phyloP scores from a whole-genome alignment of 2,797 vertebrate species.

The Octomys mimax region DNA sequence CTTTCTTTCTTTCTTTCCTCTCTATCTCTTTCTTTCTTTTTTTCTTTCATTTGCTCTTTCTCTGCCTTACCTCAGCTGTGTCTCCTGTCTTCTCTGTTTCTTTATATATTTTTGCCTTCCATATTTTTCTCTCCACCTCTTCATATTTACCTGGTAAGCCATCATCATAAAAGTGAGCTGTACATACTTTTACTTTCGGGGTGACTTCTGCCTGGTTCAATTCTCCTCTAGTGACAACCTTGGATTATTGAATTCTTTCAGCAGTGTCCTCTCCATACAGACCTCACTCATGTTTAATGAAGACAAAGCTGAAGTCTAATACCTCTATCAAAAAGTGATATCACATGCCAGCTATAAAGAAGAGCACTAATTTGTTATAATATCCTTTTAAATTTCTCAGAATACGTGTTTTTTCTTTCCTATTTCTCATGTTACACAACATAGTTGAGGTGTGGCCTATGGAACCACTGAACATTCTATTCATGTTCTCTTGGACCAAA shows the following conservation, averaged over 20 bases:
- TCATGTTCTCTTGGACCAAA: neutral
- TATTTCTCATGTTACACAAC: slow-evolving; percentile 45
- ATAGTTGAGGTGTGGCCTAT: neutral
- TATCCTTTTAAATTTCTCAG: slow-evolving; percentile 2
- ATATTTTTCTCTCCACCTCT: slow-evolving; percentile 57
- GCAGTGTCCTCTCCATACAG: neutral
- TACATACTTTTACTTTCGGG: slow-evolving; percentile 56
- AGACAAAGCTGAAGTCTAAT: slow-evolving; percentile 35
- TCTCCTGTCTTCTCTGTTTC: slow-evolving; percentile 21
- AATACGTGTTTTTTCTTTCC: neutral
- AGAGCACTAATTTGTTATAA: neutral
- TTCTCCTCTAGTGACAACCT: slow-evolving; percentile 48
- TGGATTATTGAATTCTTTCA: slow-evolving; percentile 38
- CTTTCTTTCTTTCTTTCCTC: no score
- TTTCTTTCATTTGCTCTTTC: neutral
- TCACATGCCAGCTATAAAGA: slow-evolving; percentile 35
- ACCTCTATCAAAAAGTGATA: neutral
- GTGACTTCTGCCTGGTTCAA: slow-evolving; percentile 60
- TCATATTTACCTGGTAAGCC: slow-evolving; percentile 54
- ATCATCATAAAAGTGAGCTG: slow-evolving; percentile 58
- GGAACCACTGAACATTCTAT: neutral
- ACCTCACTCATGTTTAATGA: neutral
- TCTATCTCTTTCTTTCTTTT: neutral
- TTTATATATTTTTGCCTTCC: slow-evolving; percentile 47
- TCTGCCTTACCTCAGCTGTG: neutral